phyloP scores from a whole-genome alignment of 2,113 vertebrate species.

The Xenopus laevis region DNA sequence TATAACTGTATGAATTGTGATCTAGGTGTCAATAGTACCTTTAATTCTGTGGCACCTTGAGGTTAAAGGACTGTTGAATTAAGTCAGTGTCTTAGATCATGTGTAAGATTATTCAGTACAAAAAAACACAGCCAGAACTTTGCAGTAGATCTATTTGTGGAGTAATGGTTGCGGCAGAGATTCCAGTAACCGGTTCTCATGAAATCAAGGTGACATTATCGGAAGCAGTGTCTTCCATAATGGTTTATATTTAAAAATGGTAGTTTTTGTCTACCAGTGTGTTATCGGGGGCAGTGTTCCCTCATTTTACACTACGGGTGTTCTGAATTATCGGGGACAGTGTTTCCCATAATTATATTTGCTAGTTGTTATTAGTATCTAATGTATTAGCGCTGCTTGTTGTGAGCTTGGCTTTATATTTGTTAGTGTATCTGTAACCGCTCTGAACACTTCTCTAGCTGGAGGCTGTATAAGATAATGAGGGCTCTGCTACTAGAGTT shows the following conservation, averaged over 20 bases:
- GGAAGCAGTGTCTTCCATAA: conserved; percentile 97
- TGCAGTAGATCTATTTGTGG: no score
- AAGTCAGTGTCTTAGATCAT: no score
- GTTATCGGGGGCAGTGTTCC: conserved; percentile 97
- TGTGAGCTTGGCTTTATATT: background rate
- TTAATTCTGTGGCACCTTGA: no score
- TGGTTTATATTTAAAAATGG: conserved; percentile 73
- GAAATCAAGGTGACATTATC: conserved; percentile 81
- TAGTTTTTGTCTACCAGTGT: conserved; percentile 99
- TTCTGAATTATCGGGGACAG: conserved; percentile 96
- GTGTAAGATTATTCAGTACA: no score
- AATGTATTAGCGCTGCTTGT: conserved; percentile 53
- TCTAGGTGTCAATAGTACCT: no score
- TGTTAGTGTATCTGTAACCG: background rate
- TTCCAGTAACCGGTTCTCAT: conserved; percentile 70
- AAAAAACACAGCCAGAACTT: no score
- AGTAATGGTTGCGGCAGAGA: conserved; percentile 51
- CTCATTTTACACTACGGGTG: conserved; percentile 97
- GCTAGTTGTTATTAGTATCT: conserved; percentile 69
- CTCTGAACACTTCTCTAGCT: background rate
- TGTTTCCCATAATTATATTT: conserved; percentile 92
- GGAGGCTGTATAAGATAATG: no score
- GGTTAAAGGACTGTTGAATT: no score
- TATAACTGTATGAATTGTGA: no score
- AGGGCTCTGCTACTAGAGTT: no score